Base-by-base conservation (phyloP, 2,888 invertebrate species). In the Hanleya hanleyi region DNA sequence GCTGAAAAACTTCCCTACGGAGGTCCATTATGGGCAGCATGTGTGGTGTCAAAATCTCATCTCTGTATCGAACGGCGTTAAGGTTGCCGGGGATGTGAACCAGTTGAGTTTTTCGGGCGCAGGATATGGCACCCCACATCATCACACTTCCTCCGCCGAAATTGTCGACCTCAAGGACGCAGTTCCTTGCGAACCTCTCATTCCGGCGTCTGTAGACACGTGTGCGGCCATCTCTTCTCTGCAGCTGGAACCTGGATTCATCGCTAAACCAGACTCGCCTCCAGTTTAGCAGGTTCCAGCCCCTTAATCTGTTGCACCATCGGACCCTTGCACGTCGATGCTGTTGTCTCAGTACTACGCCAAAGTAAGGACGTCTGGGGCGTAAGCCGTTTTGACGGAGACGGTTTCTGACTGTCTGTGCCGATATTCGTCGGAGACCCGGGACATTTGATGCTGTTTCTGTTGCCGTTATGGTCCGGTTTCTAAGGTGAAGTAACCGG, bases 101-200 rank as follows among this genome's bases (percentile, higher is more conserved):
- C 47, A 47, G 47, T 47, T 47, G n/a, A 47, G n/a, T 7, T 47
- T 22, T 47, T 18, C 47, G n/a, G 18, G 47, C 22, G 47, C 22
- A 47, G 47, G 2, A 47, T 2, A 47, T 47, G 47, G 47, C 76
- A 0, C 51, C 73, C 76, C 76, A 77, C 49, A 76, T 49, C 76
- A 77, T 75, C 6, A 76, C 66, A 65, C 75, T 73, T 12, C 73
- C 75, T 0, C 73, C 74, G 37, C 78, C 74, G 41, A 68, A 78
- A 36, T 61, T 64, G 57, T 73, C 69, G 9, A 35, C 61, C 57
- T 36, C 35, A 29, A 38, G 38, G 12, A 73, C 33, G 65, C 75
- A 73, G 22, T 67, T 33, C 1, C 37, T 49, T 33, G 68, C 67
- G 38, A 18, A 73, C 9, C 65, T 67, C 57, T 70, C 67, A 65